Conservation (phyloP, 2,888 invertebrate genomes). For the Glaucopsyche alexis region DNA sequence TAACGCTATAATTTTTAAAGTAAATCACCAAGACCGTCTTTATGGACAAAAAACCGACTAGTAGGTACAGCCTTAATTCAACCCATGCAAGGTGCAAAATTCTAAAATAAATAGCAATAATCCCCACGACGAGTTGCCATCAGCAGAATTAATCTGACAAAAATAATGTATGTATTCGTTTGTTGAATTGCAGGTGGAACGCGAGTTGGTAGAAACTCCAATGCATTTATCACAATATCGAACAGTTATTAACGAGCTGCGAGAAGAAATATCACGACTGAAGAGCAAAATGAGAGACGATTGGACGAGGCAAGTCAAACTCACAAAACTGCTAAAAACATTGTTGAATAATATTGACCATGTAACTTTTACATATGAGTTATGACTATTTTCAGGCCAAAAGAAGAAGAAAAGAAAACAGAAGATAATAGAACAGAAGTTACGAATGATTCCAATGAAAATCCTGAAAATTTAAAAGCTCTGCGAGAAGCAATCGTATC, state of each 20-base stretch:
- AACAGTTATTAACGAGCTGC: constrained; percentile 88
- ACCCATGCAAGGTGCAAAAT: no score
- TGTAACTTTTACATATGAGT: constrained; percentile 10
- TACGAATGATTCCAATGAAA: constrained; percentile 57
- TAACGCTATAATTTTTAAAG: no score
- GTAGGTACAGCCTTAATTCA: no score
- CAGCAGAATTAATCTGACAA: neutral
- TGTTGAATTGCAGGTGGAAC: constrained; percentile 74
- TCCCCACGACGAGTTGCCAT: no score
- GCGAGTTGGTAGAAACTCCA: constrained; percentile 83
- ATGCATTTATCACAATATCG: constrained; percentile 92
- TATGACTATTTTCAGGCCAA: constrained; percentile 48
- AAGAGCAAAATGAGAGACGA: constrained; percentile 90
- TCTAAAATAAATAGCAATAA: no score
- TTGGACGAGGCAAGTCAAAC: constrained; percentile 62
- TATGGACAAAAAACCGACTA: no score
- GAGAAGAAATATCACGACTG: constrained; percentile 90
- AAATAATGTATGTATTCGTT: neutral
- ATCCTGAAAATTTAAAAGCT: constrained; percentile 78
- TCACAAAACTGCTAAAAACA: neutral
- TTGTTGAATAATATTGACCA: neutral
- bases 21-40: no score
- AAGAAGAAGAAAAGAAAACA: constrained; percentile 56
- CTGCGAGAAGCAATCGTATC: constrained; percentile 92
- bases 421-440: constrained; percentile 45